Evolutionary conservation across 2,113 vertebrate genomes (phyloP).

Genomic region (Micronisus gabar): DNA sequence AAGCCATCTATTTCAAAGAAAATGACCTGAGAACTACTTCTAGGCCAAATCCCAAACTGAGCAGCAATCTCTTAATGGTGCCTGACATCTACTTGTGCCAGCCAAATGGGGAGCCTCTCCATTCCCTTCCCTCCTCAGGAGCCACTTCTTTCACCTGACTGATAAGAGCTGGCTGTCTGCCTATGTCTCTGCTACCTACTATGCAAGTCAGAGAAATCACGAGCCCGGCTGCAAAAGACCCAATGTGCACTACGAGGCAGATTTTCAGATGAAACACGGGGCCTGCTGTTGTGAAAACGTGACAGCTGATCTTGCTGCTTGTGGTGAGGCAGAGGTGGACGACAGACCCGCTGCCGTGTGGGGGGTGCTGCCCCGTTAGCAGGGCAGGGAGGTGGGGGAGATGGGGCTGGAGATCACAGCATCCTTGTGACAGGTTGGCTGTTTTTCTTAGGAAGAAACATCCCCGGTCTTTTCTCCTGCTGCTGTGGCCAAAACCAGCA

Average conservation of each 20-base stretch:
- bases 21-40: neutral
- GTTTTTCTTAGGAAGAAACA: neutral
- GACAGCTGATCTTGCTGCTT: neutral
- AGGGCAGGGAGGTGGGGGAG: fast-evolving
- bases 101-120: neutral
- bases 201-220: neutral
- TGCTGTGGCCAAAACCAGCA: neutral
- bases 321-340: neutral
- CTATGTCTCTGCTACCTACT: neutral
- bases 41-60: neutral
- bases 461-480: neutral
- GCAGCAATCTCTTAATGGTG: neutral
- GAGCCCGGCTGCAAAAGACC: neutral
- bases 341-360: neutral
- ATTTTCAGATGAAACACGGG: neutral
- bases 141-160: neutral
- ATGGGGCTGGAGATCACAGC: neutral
- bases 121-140: neutral
- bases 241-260: fast-evolving
- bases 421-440: neutral
- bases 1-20: neutral
- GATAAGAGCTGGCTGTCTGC: neutral
- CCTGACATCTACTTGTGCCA: neutral
- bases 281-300: neutral
- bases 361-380: neutral